A percentile compares a stretch with the other conserved stretches of the same genome.
These are phyloP conservation scores for Fulmarus glacialis DNA, from an alignment of 2,113 vertebrate genomes.

Conservation along the genomic window DNA sequence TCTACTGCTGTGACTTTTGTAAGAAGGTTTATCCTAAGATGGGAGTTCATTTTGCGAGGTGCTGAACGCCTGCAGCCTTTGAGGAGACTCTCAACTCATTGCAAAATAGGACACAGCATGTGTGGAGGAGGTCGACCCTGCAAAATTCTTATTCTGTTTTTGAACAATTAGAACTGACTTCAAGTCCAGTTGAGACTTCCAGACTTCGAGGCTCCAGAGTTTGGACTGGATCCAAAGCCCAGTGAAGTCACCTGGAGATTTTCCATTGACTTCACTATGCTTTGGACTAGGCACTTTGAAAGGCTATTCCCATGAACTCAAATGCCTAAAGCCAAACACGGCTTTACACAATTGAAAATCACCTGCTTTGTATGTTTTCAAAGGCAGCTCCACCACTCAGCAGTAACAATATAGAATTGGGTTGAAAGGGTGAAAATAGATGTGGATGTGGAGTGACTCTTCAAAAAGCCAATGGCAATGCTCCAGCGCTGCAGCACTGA, in stretches of 20 bases:
- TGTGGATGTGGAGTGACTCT: slow-evolving; percentile 3
- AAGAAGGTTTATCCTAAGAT: not conserved
- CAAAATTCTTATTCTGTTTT: slow-evolving; percentile 14
- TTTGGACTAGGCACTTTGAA: slow-evolving; percentile 38
- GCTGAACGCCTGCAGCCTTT: not conserved
- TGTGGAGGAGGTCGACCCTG: not conserved
- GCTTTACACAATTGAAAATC: slow-evolving; percentile 55
- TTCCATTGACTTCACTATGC: slow-evolving; percentile 31
- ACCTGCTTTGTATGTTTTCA: slow-evolving; percentile 52
- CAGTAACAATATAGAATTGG: slow-evolving; percentile 30
- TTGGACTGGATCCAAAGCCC: slow-evolving; percentile 40
- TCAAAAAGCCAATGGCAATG: not conserved
- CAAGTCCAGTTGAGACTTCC: not conserved
- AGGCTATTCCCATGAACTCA: slow-evolving; percentile 36
- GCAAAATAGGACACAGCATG: not conserved
- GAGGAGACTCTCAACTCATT: not conserved
- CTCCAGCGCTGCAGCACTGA: not conserved
- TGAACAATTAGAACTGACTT: slow-evolving; percentile 28
- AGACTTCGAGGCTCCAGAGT: slow-evolving; percentile 38
- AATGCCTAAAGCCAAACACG: not conserved
- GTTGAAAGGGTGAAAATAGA: slow-evolving; percentile 25
- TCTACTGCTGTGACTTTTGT: not conserved
- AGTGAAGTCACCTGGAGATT: slow-evolving; percentile 51
- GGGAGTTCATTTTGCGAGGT: not conserved
- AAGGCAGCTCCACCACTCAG: slow-evolving; percentile 18